These are phyloP conservation scores for Alviniconcha marisindica DNA, from an alignment of 1,140 invertebrate genomes.

Conservation along the genomic window DNA sequence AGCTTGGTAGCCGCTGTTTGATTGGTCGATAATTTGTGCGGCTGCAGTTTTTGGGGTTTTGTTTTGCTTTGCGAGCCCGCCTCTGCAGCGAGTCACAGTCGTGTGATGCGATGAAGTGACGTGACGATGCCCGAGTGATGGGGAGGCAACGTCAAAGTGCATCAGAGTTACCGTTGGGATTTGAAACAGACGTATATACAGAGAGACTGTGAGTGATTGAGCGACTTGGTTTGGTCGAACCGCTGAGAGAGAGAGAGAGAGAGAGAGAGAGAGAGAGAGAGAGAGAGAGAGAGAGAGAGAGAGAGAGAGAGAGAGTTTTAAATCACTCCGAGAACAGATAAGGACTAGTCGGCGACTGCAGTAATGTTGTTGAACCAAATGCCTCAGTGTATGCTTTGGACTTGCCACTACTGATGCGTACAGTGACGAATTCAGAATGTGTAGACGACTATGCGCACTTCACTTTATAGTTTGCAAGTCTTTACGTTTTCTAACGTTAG, in stretches of 20 bases:
- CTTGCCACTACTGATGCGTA: no score
- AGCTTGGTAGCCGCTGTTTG: background rate
- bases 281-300: background rate
- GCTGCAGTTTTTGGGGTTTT: background rate
- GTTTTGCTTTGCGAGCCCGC: background rate
- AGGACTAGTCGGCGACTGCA: no score
- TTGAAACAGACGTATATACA: background rate
- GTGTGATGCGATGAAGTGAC: background rate
- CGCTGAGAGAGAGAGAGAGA: background rate
- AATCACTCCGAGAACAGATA: background rate
- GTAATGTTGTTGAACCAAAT: no score
- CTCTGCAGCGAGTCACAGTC: background rate
- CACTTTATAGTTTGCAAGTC: no score
- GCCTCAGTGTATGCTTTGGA: no score
- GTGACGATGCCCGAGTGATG: background rate
- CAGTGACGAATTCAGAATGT: no score
- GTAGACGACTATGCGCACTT: no score
- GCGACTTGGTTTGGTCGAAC: background rate
- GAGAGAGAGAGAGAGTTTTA: background rate
- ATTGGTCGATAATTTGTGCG: conserved; percentile 3
- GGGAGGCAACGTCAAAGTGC: background rate
- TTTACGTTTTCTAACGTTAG: no score
- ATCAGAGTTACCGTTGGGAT: conserved; percentile 14
- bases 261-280: background rate
- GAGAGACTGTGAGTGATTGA: no score